Base-by-base conservation (phyloP, 92 coral and sea anemone genomes). In the Epizoanthus rinbou region DNA sequence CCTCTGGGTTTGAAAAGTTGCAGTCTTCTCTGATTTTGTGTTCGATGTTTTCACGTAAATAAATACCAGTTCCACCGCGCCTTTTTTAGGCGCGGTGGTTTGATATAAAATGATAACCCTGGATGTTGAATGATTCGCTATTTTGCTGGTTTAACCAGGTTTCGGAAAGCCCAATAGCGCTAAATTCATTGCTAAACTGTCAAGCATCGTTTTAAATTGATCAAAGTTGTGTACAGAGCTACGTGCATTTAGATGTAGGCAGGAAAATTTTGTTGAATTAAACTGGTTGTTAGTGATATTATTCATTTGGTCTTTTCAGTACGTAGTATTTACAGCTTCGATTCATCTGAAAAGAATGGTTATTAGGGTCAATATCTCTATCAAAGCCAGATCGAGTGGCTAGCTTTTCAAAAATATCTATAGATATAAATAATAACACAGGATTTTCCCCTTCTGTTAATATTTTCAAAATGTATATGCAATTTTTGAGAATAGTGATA, bases 21-120 rank as follows among this genome's bases (percentile, higher is more conserved):
- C 81, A 86, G 7, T 86, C 73, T 1, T 57, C 22, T 19, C 25
- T 64, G 9, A 74, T n/a, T 69, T 83, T 83, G 50, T 83, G 83
- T 50, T 83, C 74, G 6, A 87, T 64, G 23, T 80, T 47, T 4
- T 75, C 45, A 0, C 75, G 73, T 24, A 83, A 76, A 57, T 83
- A 87, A 39, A 87, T 70, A 22, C 87, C 87, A 6, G 54, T 64
- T 62, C 87, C 91, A 4, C 91, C 91, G 28, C 87, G 80, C 2
- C 57, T 17, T 76, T 83, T 87, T 3, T 41, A 47, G 23, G 11
- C 75, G 18, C 87, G 87, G 66, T 82, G 90, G 75, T 75, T 87
- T 1, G 90, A 87, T 8, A 87, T 18, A 75, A 87, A 75, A 33
- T 33, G 72, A 60, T 81, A 87, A 4, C 82, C 86, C 9, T 86